phyloP scores from a whole-genome alignment of 2,888 invertebrate species.

The Stomorhina lunata region DNA sequence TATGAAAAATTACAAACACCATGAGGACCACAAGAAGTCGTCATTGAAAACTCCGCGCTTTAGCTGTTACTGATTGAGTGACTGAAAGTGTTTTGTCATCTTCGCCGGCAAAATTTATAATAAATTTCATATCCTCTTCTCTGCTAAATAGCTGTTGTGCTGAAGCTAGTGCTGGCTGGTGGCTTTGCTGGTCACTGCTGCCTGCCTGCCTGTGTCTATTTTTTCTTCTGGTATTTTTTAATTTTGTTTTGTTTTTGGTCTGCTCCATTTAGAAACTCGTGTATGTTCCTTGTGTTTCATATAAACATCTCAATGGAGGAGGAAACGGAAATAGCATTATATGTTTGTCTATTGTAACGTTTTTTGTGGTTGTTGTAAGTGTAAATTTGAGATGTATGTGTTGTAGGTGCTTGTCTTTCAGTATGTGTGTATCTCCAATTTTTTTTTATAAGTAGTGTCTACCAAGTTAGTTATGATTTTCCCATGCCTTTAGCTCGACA shows the following conservation, averaged over 20 bases:
- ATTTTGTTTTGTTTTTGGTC: slow-evolving; percentile 19
- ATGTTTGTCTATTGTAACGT: slow-evolving; percentile 22
- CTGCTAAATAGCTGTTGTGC: slow-evolving; percentile 15
- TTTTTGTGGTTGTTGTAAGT: neutral
- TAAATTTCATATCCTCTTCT: slow-evolving; percentile 37
- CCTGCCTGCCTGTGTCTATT: neutral
- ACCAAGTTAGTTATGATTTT: slow-evolving; percentile 48
- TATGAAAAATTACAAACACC: neutral
- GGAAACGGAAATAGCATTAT: slow-evolving; percentile 62
- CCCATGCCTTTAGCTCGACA: neutral
- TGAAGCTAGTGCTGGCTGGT: too few species aligned
- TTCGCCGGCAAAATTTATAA: slow-evolving; percentile 54
- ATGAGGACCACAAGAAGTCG: neutral
- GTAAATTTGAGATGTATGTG: neutral
- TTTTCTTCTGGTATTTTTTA: neutral
- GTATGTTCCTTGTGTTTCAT: slow-evolving; percentile 21
- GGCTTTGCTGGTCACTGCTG: slow-evolving; percentile 34
- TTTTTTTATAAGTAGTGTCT: slow-evolving; percentile 62
- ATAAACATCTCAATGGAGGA: slow-evolving; percentile 34
- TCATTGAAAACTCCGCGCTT: slow-evolving; percentile 42
- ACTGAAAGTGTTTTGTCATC: slow-evolving; percentile 47
- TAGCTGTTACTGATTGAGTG: slow-evolving; percentile 48
- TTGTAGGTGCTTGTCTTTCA: neutral
- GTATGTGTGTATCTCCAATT: neutral
- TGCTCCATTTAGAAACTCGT: slow-evolving; percentile 52